phyloP scores from a whole-genome alignment of 2,797 vertebrate genomes.

The Lacerta agilis region DNA sequence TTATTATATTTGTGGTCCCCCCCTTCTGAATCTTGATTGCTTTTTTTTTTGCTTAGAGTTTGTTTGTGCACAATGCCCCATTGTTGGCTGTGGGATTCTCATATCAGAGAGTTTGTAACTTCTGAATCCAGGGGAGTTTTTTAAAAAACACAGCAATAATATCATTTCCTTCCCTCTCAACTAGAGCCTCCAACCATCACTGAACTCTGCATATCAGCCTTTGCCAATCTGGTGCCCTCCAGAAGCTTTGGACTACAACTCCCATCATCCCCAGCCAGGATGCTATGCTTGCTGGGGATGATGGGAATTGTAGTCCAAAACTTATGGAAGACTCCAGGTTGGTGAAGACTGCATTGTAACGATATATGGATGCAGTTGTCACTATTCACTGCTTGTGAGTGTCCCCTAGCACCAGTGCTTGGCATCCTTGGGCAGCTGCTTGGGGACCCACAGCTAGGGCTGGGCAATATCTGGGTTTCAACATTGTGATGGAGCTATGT shows the following conservation, averaged over 20 bases:
- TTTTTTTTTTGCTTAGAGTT: slow-evolving; percentile 63
- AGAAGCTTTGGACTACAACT: too few relatives aligned
- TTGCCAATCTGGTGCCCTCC: too few relatives aligned
- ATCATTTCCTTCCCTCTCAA: slow-evolving; percentile 40
- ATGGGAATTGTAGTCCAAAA: too few relatives aligned
- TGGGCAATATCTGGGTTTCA: too few relatives aligned
- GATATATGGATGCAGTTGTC: too few relatives aligned
- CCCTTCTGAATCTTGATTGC: slow-evolving; percentile 54
- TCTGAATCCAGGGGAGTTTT: slow-evolving; percentile 35
- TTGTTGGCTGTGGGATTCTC: slow-evolving; percentile 57
- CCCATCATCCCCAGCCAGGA: too few relatives aligned
- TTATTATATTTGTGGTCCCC: slow-evolving; percentile 51
- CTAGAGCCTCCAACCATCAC: background rate
- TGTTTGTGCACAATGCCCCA: slow-evolving; percentile 43
- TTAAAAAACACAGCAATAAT: slow-evolving; percentile 38
- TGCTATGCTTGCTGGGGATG: too few relatives aligned
- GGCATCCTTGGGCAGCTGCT: background rate
- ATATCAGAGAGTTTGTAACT: background rate
- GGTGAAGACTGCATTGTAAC: too few relatives aligned
- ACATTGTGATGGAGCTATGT: too few relatives aligned
- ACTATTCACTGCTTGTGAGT: background rate
- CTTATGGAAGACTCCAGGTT: too few relatives aligned
- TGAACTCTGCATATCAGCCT: background rate
- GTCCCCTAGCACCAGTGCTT: too few relatives aligned
- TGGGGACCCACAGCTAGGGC: background rate